Base-by-base conservation (phyloP, 1,140 invertebrate genomes). In the Pachyrhynchus sulphureomaculatus region DNA sequence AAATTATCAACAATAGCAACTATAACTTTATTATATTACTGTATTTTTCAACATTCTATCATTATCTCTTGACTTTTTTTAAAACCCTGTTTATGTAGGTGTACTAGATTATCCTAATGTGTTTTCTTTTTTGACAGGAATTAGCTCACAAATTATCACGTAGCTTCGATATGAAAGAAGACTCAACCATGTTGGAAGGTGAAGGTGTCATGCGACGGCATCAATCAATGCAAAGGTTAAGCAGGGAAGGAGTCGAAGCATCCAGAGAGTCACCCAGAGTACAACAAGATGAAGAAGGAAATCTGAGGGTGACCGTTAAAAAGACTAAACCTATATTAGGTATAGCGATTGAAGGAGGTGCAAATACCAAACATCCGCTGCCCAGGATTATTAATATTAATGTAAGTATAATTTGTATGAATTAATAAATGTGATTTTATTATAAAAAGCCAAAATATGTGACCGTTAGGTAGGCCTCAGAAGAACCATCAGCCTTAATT, bases 361-460 rank as follows among this genome's bases (percentile, higher is more conserved):
- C 90, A 63, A 95, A 98, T 77, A 96, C 94, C 39, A 90, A 91
- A 74, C 94, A 97, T 79, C 90, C 92, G 41, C 82, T 96, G 65
- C 95, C 95, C 23, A 86, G 93, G 73, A 96, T 98, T 72, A 96
- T 97, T 70, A 95, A 95, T 78, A 96, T 98, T 75, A 93, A 96
- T 80, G 94, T 96, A 80, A 86, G 86, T 77, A 69, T 10, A 10
- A 5, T 8, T 26, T 26, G 8, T 26, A 26, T n/a, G n/a, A n/a
- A n/a, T n/a, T n/a, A n/a, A n/a, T n/a, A n/a, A n/a, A n/a, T n/a
- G n/a, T n/a, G n/a, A n/a, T n/a, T n/a, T n/a, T n/a, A n/a, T n/a
- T n/a, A n/a, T n/a, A n/a, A n/a, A n/a, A n/a, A n/a, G n/a, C n/a
- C n/a, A n/a, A n/a, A n/a, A n/a, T n/a, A n/a, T n/a, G n/a, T n/a